Conservation (phyloP, 2,113 vertebrate genomes). For the Potamarius usumacintae region DNA sequence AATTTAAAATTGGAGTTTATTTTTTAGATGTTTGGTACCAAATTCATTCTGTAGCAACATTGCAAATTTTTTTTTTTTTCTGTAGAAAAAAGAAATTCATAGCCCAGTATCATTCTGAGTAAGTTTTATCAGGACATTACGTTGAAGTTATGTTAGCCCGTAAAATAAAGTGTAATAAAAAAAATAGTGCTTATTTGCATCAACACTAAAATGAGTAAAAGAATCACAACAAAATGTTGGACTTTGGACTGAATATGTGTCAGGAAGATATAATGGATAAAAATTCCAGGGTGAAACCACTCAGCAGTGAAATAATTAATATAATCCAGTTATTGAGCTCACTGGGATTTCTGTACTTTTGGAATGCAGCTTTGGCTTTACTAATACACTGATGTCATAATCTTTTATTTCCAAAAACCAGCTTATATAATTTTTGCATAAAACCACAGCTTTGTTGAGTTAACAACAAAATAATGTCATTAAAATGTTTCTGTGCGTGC, state of each 20-base stretch:
- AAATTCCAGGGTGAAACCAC: not conserved
- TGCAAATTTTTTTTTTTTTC: no score
- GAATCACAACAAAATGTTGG: not conserved
- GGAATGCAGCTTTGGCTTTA: not conserved
- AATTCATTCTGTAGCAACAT: not conserved
- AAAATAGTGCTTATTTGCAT: not conserved
- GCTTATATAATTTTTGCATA: slow-evolving; percentile 4
- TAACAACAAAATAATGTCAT: not conserved
- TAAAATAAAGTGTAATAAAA: not conserved
- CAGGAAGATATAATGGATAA: not conserved
- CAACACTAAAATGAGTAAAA: not conserved
- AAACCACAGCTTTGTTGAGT: not conserved
- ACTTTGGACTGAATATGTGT: not conserved
- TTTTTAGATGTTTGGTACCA: not conserved
- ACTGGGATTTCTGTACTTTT: slow-evolving; percentile 4
- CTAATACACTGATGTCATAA: slow-evolving; percentile 14
- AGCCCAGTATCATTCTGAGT: not conserved
- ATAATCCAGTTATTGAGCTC: not conserved
- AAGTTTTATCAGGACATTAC: not conserved
- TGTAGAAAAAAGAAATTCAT: not conserved
- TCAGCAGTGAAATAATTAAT: not conserved
- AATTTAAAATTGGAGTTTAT: not conserved
- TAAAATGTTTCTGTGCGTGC: not conserved
- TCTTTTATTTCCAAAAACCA: slow-evolving; percentile 5
- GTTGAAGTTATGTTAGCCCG: not conserved